phyloP scores from a whole-genome alignment of 2,888 invertebrate species.

The Scrobipalpa costella region DNA sequence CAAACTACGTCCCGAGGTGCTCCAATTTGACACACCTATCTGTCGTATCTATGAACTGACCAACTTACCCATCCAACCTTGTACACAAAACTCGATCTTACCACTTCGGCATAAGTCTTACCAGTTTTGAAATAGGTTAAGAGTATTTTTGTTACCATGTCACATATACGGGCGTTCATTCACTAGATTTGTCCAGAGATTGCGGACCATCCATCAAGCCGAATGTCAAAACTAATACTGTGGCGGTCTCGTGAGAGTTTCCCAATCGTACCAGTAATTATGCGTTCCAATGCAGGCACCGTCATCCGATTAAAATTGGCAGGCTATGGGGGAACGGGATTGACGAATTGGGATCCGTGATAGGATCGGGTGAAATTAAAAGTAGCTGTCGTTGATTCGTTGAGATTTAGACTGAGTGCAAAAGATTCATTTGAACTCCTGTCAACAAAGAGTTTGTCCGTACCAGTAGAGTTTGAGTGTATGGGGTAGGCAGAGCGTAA shows the following conservation, averaged over 20 bases:
- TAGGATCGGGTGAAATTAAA: conserved; percentile 33
- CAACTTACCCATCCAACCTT: conserved; percentile 31
- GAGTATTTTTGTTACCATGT: conserved; percentile 36
- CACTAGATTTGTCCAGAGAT: conserved; percentile 73
- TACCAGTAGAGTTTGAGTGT: too few species aligned
- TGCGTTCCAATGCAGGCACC: conserved; percentile 71
- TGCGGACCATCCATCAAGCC: conserved; percentile 78
- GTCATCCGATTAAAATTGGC: conserved; percentile 80
- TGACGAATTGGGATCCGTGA: conserved; percentile 43
- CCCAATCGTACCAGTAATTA: conserved; percentile 67
- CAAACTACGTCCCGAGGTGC: conserved; percentile 60
- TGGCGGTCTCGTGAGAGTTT: conserved; percentile 74
- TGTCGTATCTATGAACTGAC: conserved; percentile 48
- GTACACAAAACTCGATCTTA: conserved; percentile 41
- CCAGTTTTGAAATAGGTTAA: conserved; percentile 29
- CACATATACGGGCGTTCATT: conserved; percentile 71
- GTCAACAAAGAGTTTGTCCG: too few species aligned
- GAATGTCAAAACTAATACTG: conserved; percentile 80
- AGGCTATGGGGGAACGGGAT: conserved; percentile 65
- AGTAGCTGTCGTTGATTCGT: conserved; percentile 23
- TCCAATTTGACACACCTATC: conserved; percentile 73
- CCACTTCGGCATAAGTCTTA: conserved; percentile 33
- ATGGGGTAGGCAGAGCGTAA: too few species aligned
- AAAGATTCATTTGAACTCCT: too few species aligned
- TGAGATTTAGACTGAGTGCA: background rate